Conservation (phyloP, 2,888 invertebrate species). For the Reticulitermes lucifugus region DNA sequence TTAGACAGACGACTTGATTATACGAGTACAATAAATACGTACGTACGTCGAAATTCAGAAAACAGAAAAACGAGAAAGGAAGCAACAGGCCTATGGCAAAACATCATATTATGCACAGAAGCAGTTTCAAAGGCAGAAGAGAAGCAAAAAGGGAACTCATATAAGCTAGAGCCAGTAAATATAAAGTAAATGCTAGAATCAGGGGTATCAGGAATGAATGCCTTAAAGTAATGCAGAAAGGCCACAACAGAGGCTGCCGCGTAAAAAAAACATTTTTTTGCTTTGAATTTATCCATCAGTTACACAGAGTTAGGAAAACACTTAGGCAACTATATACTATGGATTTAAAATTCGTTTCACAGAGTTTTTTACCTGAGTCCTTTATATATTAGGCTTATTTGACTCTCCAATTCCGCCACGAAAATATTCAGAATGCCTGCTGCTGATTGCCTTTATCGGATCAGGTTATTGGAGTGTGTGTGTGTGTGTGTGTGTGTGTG, state of each 20-base stretch:
- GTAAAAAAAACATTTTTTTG: neutral
- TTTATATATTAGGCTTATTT: too few species aligned
- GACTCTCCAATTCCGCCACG: too few species aligned
- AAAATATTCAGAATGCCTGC: neutral
- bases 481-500: too few species aligned
- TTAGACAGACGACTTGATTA: too few species aligned
- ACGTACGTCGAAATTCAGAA: too few species aligned
- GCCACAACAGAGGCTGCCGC: neutral
- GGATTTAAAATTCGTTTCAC: neutral
- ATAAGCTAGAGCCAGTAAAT: too few species aligned
- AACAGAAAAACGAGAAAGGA: too few species aligned
- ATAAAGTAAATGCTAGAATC: neutral
- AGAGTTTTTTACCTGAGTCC: neutral
- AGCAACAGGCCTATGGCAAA: too few species aligned
- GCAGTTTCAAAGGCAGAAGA: too few species aligned
- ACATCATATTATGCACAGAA: too few species aligned
- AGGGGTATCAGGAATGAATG: neutral
- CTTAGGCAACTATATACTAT: neutral
- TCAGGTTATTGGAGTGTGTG: neutral
- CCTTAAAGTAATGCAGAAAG: neutral
- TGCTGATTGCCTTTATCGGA: neutral
- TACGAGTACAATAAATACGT: too few species aligned
- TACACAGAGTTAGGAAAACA: neutral
- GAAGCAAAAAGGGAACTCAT: too few species aligned
- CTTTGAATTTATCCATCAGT: neutral